Conservation (phyloP, 2,888 invertebrate species). For the Rhagium mordax region DNA sequence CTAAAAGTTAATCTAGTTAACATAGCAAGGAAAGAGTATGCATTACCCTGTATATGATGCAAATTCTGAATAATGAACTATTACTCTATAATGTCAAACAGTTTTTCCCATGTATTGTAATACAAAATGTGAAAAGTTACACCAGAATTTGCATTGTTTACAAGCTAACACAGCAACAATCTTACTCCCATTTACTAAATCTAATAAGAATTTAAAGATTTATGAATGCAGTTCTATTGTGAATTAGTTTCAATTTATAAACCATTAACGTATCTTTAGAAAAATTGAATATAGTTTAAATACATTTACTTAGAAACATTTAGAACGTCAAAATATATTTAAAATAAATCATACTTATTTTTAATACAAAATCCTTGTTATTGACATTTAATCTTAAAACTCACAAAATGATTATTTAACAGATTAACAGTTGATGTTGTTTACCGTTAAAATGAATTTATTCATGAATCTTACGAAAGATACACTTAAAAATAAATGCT, state of each 20-base stretch:
- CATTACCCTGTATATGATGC: slow-evolving; percentile 19
- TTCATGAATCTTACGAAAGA: background rate
- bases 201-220: background rate
- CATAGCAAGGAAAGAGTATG: background rate
- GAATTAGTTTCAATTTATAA: background rate
- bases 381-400: slow-evolving; percentile 21
- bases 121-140: slow-evolving; percentile 23
- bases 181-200: slow-evolving; percentile 11
- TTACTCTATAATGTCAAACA: slow-evolving; percentile 4
- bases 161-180: background rate
- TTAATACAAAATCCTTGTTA: slow-evolving; percentile 16
- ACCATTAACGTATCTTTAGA: background rate
- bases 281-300: background rate
- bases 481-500: too few relatives aligned
- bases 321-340: background rate
- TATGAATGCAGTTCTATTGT: background rate
- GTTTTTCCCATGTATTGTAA: slow-evolving; percentile 15
- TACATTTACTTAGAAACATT: background rate
- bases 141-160: slow-evolving; percentile 16
- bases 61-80: slow-evolving; percentile 10
- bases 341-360: slow-evolving; percentile 17
- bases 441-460: background rate
- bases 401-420: slow-evolving; percentile 8
- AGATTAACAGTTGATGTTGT: slow-evolving; percentile 2
- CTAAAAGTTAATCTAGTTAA: background rate